Evolutionary conservation across 2,888 invertebrate genomes (phyloP).

Genomic region (Caenorhabditis sp.): DNA sequence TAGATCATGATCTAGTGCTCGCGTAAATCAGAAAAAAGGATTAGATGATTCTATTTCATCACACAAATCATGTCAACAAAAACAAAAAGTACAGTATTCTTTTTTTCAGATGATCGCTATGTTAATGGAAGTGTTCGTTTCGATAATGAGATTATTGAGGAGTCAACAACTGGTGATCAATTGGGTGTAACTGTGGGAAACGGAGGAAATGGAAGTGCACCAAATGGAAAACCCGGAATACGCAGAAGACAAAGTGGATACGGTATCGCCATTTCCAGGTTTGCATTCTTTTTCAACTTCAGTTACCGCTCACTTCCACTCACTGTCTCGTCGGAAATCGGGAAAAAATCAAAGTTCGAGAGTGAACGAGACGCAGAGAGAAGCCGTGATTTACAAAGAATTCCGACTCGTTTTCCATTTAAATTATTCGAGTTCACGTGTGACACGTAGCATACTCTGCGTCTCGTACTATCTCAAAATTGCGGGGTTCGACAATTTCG

Average conservation of each 20-base stretch:
- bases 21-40: background rate
- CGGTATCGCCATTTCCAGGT: slow-evolving; percentile 70
- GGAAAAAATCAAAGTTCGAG: too few species aligned
- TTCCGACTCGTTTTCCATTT: too few species aligned
- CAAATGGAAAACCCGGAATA: slow-evolving; percentile 46
- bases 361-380: too few species aligned
- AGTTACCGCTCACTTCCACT: too few species aligned
- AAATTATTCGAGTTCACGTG: too few species aligned
- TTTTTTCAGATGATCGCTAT: slow-evolving; percentile 65
- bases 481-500: too few species aligned
- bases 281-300: too few species aligned
- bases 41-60: background rate
- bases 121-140: slow-evolving; percentile 69
- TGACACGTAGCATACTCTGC: too few species aligned
- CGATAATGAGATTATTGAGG: slow-evolving; percentile 48
- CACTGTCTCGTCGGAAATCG: too few species aligned
- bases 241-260: slow-evolving; percentile 67
- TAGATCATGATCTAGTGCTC: background rate
- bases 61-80: background rate
- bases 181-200: slow-evolving; percentile 8
- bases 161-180: slow-evolving; percentile 18
- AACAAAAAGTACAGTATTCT: too few species aligned
- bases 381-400: too few species aligned
- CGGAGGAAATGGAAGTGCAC: slow-evolving; percentile 11
- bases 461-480: too few species aligned